Evolutionary conservation across 2,797 vertebrate genomes (phyloP), one percentile per base, ranked within the genome.

Genomic region (Agapornis canus): DNA sequence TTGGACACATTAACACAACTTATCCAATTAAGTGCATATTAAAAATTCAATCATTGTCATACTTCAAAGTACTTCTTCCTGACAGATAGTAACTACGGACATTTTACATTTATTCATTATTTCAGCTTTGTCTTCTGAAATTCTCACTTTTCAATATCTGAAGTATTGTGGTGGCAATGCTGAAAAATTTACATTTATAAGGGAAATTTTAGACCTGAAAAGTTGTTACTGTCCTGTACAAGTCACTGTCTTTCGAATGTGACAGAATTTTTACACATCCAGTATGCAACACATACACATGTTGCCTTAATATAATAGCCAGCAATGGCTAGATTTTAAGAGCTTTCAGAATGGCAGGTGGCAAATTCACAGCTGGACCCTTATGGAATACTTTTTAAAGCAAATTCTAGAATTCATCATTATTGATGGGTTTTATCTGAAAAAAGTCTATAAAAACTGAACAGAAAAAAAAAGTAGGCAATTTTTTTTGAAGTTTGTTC

Each of bases 111-210:
- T 82, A 86, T 52, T 66, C 49, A 79, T 63, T 56, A 78, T 81
- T 95, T 95, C 86, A 68, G 10, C n/a, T 92, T 93, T 51, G 26
- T 91, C 60, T 71, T 78, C 21, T 78, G 77, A 89, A 86, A 83
- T 81, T 13, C 45, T 79, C 20, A 75, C 32, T 89, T 95, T 89
- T 92, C 88, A 92, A 81, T 88, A 93, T 57, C 54, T 84, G 29
- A 93, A 17, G 43, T 57, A 52, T 37, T 49, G 21, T 72, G 23
- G 35, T 65, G 27, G 71, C 29, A 84, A 23, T n/a, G 51, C 29
- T 68, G 37, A 42, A 89, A 48, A 60, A 71, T 37, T 82, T 65
- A 65, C 57, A 77, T 87, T 84, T 90, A 51, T 68, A 47, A 68
- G 8, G 56, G 84, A 93, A 80, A 5, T 6, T 45, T 43, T 54